phyloP scores from a whole-genome alignment of 1,140 invertebrate genomes.

The Penaeus chinensis region DNA sequence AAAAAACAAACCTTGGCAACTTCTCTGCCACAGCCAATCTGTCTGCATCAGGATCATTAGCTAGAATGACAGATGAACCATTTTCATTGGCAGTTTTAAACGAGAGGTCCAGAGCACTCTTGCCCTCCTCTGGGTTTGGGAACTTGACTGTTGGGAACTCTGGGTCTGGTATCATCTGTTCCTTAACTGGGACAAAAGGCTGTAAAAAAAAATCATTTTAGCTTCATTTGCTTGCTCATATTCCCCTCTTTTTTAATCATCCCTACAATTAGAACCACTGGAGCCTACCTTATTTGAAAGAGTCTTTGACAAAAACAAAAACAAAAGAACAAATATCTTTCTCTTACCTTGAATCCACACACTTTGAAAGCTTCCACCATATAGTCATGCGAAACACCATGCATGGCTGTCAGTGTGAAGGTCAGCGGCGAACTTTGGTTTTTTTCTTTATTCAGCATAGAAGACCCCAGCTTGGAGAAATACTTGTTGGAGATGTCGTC shows the following conservation, averaged over 20 bases:
- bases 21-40: slow-evolving; percentile 92
- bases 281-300: no score
- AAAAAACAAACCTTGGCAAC: slow-evolving; percentile 65
- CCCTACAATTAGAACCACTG: no score
- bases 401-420: slow-evolving; percentile 96
- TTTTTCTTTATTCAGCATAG: slow-evolving; percentile 67
- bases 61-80: slow-evolving; percentile 83
- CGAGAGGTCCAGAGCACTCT: slow-evolving; percentile 87
- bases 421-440: slow-evolving; percentile 76
- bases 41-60: slow-evolving; percentile 99
- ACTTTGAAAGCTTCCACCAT: slow-evolving; percentile 80
- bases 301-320: no score
- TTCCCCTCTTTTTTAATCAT: no score
- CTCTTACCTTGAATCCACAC: slow-evolving; percentile 79
- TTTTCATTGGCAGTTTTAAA: slow-evolving; percentile 84
- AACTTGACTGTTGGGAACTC: slow-evolving; percentile 97
- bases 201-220: slow-evolving; percentile 65
- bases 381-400: slow-evolving; percentile 92
- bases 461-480: slow-evolving; percentile 73
- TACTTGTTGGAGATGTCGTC: slow-evolving; percentile 76
- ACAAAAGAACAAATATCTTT: no score
- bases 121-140: slow-evolving; percentile 98
- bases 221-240: no score
- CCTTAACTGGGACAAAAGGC: slow-evolving; percentile 81
- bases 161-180: slow-evolving; percentile 91